phyloP scores from a whole-genome alignment of 1,140 invertebrate species.

The Stegodyphus dumicola region DNA sequence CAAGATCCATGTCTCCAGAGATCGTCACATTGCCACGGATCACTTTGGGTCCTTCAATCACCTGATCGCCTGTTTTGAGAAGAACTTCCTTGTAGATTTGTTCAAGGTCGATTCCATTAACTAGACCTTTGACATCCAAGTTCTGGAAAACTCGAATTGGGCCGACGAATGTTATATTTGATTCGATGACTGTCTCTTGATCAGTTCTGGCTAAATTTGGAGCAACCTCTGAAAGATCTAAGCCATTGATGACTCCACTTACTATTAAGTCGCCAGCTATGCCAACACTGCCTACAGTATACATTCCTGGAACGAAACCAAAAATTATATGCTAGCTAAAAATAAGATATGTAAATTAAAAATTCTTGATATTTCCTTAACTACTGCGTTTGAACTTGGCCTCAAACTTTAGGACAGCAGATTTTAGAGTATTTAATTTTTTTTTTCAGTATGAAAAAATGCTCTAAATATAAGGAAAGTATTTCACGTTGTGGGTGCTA shows the following conservation, averaged over 20 bases:
- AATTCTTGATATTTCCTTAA: too few species aligned
- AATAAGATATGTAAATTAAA: too few species aligned
- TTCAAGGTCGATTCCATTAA: conserved; percentile 44
- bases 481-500: too few species aligned
- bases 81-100: conserved; percentile 17
- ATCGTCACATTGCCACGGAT: conserved; percentile 32
- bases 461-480: too few species aligned
- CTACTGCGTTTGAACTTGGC: too few species aligned
- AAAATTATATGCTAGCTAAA: neutral
- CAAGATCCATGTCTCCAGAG: conserved; percentile 22
- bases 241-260: conserved; percentile 22
- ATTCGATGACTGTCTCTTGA: conserved; percentile 16
- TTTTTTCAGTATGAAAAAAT: too few species aligned
- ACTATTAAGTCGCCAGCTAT: conserved; percentile 3
- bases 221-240: conserved; percentile 31
- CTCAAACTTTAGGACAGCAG: too few species aligned
- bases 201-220: neutral
- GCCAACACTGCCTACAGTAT: conserved; percentile 1
- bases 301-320: conserved; percentile 12
- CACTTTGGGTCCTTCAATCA: conserved; percentile 19
- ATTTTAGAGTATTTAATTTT: too few species aligned
- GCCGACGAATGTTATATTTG: conserved; percentile 10
- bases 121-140: conserved; percentile 22
- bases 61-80: conserved; percentile 8
- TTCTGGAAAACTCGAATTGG: conserved; percentile 17